Percentiles rank a stretch among this genome's conserved stretches.
Conservation (phyloP, 2,888 invertebrate genomes). For the Phyto melanocephala region DNA sequence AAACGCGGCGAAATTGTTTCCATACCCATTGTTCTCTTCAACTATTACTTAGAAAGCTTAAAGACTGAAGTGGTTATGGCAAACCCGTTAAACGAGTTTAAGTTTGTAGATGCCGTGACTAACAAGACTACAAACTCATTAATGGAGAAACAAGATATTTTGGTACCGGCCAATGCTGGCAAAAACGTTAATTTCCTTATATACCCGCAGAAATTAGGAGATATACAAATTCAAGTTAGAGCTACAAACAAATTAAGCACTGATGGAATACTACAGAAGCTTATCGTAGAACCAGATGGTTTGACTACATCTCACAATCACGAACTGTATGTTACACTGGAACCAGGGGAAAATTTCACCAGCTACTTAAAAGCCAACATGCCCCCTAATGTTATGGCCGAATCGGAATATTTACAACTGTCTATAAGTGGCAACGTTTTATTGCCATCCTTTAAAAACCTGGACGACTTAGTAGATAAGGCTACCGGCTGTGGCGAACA, state of each 20-base stretch:
- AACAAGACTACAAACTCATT: background rate
- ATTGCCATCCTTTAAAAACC: conserved; percentile 65
- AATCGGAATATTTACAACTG: conserved; percentile 86
- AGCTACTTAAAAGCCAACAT: conserved; percentile 78
- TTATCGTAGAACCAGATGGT: conserved; percentile 86
- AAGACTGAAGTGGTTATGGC: conserved; percentile 89
- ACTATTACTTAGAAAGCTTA: conserved; percentile 87
- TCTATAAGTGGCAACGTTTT: conserved; percentile 28
- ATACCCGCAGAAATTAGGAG: conserved; percentile 83
- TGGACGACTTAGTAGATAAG: background rate
- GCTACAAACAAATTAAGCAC: conserved; percentile 79
- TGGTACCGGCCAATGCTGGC: conserved; percentile 85
- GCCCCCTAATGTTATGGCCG: conserved; percentile 86
- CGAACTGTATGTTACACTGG: background rate
- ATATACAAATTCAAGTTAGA: conserved; percentile 84
- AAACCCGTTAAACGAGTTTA: conserved; percentile 87
- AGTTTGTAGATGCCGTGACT: conserved; percentile 79
- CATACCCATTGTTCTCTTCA: conserved; percentile 90
- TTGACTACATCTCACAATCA: background rate
- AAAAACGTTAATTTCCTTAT: conserved; percentile 84
- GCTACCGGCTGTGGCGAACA: conserved; percentile 85
- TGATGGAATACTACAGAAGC: conserved; percentile 83
- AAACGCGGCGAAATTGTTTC: conserved; percentile 90
- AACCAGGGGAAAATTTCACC: background rate
- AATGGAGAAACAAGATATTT: conserved; percentile 76